Percentiles rank a stretch among this genome's conserved stretches.
phyloP scores from a whole-genome alignment of 2,888 invertebrate genomes.

The Sarcophaga subvicina region DNA sequence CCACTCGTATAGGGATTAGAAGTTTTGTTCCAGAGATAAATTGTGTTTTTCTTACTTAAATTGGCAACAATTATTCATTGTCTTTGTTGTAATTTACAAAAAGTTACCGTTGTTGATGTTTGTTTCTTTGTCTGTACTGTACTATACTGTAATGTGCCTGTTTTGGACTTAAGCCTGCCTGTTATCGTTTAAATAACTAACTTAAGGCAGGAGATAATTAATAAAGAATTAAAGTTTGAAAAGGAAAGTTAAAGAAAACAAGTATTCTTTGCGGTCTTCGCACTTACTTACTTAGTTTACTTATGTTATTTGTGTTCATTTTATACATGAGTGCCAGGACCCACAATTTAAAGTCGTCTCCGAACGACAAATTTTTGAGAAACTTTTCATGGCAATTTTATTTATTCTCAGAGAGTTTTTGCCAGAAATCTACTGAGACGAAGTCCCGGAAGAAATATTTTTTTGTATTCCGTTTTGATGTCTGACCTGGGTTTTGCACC shows the following conservation, averaged over 20 bases:
- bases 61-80: constrained; percentile 69
- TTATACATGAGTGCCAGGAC: fast-evolving
- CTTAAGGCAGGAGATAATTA: constrained; percentile 7
- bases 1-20: neutral
- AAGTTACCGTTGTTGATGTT: too few relatives aligned
- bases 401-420: too few relatives aligned
- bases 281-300: too few relatives aligned
- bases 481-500: too few relatives aligned
- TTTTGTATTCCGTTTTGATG: too few relatives aligned
- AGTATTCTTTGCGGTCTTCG: too few relatives aligned
- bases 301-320: too few relatives aligned
- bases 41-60: constrained; percentile 61
- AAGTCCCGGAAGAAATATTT: too few relatives aligned
- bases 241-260: neutral
- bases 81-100: constrained; percentile 41
- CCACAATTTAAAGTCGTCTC: too few relatives aligned
- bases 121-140: neutral
- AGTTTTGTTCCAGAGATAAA: constrained; percentile 50
- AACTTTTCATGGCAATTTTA: too few relatives aligned
- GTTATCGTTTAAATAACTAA: constrained; percentile 58
- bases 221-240: constrained; percentile 45
- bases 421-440: too few relatives aligned
- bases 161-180: constrained; percentile 43
- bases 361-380: too few relatives aligned
- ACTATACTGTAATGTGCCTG: constrained; percentile 29